Conservation (phyloP, 2,797 vertebrate species). For the Alauda arvensis region DNA sequence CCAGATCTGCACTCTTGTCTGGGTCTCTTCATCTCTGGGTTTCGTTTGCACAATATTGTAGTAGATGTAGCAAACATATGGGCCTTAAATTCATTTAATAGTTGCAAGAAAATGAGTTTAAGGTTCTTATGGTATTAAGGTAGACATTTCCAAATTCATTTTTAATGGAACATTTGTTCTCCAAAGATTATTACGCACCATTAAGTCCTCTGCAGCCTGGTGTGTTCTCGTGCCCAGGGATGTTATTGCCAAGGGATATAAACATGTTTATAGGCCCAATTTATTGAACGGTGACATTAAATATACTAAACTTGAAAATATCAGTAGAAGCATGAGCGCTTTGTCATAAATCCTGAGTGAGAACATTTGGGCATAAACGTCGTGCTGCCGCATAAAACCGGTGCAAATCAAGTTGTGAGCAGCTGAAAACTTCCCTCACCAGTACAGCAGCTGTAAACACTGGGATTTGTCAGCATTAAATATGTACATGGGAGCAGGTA, state of each 20-base stretch:
- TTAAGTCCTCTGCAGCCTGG: constrained; percentile 16
- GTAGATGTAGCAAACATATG: neutral
- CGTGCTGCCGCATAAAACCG: fast-evolving
- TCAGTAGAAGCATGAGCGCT: neutral
- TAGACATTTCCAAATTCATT: constrained; percentile 45
- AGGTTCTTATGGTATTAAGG: constrained; percentile 39
- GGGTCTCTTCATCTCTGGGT: neutral
- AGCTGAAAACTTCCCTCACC: neutral
- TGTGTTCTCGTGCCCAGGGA: neutral
- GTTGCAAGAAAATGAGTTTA: constrained; percentile 45
- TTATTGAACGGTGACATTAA: constrained; percentile 21
- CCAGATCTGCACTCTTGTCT: neutral
- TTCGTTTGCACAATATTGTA: constrained; percentile 39
- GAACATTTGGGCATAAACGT: neutral
- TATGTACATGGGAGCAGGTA: neutral
- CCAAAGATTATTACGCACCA: constrained; percentile 7
- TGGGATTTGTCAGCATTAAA: neutral
- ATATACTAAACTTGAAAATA: constrained; percentile 6
- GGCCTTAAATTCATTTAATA: constrained; percentile 41
- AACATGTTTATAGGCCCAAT: constrained; percentile 30
- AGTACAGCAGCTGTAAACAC: neutral
- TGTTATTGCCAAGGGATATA: constrained; percentile 10
- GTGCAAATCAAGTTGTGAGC: neutral
- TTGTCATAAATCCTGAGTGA: neutral
- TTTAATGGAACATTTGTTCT: constrained; percentile 60